Evolutionary conservation across 2,113 vertebrate genomes (phyloP).

Genomic region (Neofelis nebulosa): DNA sequence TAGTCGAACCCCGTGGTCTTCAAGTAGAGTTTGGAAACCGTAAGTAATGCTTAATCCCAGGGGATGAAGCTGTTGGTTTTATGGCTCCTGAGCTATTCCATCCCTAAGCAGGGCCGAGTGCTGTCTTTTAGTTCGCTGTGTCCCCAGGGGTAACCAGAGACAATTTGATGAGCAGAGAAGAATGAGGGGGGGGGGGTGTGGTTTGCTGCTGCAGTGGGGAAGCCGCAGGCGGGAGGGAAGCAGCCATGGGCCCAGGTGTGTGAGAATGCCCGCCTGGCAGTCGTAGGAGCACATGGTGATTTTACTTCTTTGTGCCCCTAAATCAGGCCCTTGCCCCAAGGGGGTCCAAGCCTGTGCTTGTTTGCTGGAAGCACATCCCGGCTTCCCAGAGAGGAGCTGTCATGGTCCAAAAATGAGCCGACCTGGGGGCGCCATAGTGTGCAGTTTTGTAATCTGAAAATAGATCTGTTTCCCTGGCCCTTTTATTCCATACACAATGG

Average conservation of each 20-base stretch:
- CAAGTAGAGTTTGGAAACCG: background rate
- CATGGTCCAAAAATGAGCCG: constrained; percentile 37
- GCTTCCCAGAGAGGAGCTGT: constrained; percentile 58
- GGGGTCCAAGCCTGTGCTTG: constrained; percentile 52
- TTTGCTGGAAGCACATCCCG: constrained; percentile 65
- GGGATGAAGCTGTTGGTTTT: background rate
- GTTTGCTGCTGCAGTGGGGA: background rate
- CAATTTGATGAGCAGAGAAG: constrained; percentile 32
- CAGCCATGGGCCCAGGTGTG: background rate
- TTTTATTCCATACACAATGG: constrained; percentile 79
- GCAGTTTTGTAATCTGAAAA: constrained; percentile 73
- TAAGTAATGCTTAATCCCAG: background rate
- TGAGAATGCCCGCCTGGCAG: background rate
- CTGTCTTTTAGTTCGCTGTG: background rate
- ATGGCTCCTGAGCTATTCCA: background rate
- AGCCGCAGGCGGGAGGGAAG: background rate
- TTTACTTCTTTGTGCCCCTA: constrained; percentile 64
- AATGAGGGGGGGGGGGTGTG: background rate
- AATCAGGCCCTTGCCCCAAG: constrained; percentile 52
- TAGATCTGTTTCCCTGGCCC: constrained; percentile 72
- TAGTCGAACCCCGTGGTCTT: background rate
- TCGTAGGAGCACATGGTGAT: background rate
- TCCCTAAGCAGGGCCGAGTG: background rate
- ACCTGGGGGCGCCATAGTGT: constrained; percentile 48
- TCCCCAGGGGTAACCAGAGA: background rate